Conservation (phyloP, 92 coral and sea anemone species). For the Micromussa lordhowensis region DNA sequence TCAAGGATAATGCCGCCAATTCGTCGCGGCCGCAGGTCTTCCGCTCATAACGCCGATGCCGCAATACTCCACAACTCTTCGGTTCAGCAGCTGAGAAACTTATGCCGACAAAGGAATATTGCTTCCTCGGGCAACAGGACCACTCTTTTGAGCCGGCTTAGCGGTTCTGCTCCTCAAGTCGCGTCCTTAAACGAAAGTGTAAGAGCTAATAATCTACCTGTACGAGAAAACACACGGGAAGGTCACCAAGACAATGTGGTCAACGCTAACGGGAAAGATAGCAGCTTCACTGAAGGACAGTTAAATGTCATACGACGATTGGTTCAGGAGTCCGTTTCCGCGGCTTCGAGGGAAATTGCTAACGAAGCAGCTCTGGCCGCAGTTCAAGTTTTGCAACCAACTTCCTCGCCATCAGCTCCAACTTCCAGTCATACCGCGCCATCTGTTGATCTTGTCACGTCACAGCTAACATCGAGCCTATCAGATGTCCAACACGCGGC, state of each 20-base stretch:
- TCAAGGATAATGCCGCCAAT: no score
- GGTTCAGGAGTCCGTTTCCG: constrained; percentile 14
- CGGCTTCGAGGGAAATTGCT: constrained; percentile 34
- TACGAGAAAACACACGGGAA: no score
- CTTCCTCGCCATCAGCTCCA: neutral
- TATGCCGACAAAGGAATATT: no score
- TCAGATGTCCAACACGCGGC: neutral
- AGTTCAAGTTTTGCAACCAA: constrained; percentile 10
- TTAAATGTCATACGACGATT: neutral
- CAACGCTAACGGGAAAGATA: neutral
- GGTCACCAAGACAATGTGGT: neutral
- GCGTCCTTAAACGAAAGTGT: no score
- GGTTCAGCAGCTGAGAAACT: no score
- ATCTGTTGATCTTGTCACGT: neutral
- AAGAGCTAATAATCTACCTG: no score
- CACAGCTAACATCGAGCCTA: neutral
- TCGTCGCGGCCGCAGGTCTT: no score
- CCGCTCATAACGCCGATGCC: no score
- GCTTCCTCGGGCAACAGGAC: no score
- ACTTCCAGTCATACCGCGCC: neutral
- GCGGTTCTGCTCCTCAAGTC: no score
- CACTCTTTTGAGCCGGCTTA: no score
- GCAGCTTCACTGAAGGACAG: neutral
- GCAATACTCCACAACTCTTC: no score
- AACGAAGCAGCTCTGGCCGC: constrained; percentile 35